These are phyloP conservation scores for Helleia helle DNA, from an alignment of 2,888 invertebrate species.

Conservation along the genomic window DNA sequence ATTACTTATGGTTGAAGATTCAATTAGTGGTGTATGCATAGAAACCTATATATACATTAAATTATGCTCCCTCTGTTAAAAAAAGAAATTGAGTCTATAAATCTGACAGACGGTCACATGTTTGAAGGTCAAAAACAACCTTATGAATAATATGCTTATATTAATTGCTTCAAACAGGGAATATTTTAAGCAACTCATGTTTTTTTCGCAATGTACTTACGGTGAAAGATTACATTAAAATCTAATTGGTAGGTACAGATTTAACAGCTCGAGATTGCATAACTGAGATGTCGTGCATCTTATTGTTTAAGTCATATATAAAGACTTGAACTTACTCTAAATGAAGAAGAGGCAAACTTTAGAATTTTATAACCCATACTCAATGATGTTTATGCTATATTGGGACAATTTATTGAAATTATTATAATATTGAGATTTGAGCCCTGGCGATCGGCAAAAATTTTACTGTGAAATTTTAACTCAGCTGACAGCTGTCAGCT, in stretches of 20 bases:
- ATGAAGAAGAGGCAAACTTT: slow-evolving; percentile 52
- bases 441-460: slow-evolving; percentile 36
- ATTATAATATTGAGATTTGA: slow-evolving; percentile 25
- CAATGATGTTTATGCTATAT: slow-evolving; percentile 25
- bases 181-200: too few species aligned
- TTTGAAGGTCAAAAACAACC: slow-evolving; percentile 48
- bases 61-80: neutral
- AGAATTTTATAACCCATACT: slow-evolving; percentile 61
- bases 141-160: slow-evolving; percentile 13
- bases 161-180: too few species aligned
- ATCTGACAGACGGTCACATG: slow-evolving; percentile 48
- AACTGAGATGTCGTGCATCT: slow-evolving; percentile 14
- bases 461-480: too few species aligned
- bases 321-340: slow-evolving; percentile 45
- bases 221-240: too few species aligned
- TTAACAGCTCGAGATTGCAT: slow-evolving; percentile 21
- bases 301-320: neutral
- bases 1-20: too few species aligned
- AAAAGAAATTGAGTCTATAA: neutral
- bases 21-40: too few species aligned
- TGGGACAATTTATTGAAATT: slow-evolving; percentile 5
- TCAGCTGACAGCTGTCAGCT: too few species aligned
- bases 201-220: too few species aligned
- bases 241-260: too few species aligned
- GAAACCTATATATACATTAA: neutral